Evolutionary conservation across 2,797 vertebrate species (phyloP).

Genomic region (Nasua narica): DNA sequence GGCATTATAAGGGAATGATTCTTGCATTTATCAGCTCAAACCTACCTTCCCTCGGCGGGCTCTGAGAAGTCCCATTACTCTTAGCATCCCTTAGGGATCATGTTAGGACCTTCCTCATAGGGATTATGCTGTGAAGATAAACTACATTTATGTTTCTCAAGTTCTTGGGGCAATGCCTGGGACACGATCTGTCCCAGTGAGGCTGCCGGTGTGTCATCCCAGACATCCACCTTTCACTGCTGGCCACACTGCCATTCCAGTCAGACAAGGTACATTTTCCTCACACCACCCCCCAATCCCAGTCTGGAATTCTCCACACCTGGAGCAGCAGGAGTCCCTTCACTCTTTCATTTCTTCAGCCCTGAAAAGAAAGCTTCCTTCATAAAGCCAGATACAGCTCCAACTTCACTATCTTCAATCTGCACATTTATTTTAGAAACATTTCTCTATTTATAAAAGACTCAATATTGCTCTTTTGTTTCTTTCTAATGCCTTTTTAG

Average conservation of each 20-base stretch:
- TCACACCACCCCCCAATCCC: background rate
- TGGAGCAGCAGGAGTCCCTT: background rate
- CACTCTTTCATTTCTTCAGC: background rate
- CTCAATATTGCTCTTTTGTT: background rate
- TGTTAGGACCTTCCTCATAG: background rate
- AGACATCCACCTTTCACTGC: background rate
- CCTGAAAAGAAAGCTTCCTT: background rate
- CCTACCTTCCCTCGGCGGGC: background rate
- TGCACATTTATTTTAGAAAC: background rate
- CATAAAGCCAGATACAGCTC: background rate
- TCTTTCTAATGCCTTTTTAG: background rate
- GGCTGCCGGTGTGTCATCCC: fast-evolving
- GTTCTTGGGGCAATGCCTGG: no score
- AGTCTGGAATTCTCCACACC: background rate
- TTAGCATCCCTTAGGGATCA: background rate
- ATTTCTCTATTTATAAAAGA: background rate
- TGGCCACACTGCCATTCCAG: fast-evolving
- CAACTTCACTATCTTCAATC: background rate
- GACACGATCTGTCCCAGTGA: background rate
- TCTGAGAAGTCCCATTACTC: no score
- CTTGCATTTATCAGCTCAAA: background rate
- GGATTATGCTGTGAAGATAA: background rate
- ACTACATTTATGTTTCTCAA: fast-evolving
- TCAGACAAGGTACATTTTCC: background rate
- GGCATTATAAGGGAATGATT: background rate